These are phyloP conservation scores for Physella acuta DNA, from an alignment of 1,140 invertebrate species.

Conservation along the genomic window DNA sequence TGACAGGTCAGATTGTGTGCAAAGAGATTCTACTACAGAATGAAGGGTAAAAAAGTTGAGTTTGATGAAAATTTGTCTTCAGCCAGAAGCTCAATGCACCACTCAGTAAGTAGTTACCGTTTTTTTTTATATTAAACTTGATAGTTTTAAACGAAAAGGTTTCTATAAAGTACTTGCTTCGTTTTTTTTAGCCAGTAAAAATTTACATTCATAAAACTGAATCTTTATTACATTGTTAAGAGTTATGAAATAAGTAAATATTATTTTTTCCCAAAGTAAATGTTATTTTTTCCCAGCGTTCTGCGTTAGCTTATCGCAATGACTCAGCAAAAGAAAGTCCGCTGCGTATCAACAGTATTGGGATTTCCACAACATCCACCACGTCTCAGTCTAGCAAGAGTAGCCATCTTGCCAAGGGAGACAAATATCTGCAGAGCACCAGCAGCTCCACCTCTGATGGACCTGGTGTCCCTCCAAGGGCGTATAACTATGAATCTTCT, in stretches of 20 bases:
- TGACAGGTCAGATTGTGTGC: conserved; percentile 56
- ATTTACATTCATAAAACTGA: neutral
- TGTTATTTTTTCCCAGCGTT: conserved; percentile 63
- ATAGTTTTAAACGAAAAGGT: neutral
- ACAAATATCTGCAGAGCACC: conserved; percentile 52
- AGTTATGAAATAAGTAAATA: neutral
- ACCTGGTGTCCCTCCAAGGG: conserved; percentile 41
- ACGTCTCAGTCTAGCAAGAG: conserved; percentile 91
- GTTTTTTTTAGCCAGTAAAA: neutral
- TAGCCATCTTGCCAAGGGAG: conserved; percentile 73
- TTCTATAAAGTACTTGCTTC: too few species aligned
- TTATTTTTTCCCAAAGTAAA: neutral
- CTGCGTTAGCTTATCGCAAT: conserved; percentile 77
- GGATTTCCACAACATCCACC: conserved; percentile 92
- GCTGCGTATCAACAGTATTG: conserved; percentile 75
- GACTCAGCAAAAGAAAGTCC: conserved; percentile 62
- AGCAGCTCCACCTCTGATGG: conserved; percentile 50
- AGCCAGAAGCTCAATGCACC: conserved; percentile 51
- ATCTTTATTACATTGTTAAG: neutral
- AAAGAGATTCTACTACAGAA: conserved; percentile 60
- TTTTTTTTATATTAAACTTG: neutral
- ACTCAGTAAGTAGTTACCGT: conserved; percentile 48
- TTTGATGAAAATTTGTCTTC: conserved; percentile 59
- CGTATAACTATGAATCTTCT: conserved; percentile 24
- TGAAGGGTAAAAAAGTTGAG: conserved; percentile 83